phyloP scores from a whole-genome alignment of 2,797 vertebrate genomes.

The Gobionotothen gibberifrons region DNA sequence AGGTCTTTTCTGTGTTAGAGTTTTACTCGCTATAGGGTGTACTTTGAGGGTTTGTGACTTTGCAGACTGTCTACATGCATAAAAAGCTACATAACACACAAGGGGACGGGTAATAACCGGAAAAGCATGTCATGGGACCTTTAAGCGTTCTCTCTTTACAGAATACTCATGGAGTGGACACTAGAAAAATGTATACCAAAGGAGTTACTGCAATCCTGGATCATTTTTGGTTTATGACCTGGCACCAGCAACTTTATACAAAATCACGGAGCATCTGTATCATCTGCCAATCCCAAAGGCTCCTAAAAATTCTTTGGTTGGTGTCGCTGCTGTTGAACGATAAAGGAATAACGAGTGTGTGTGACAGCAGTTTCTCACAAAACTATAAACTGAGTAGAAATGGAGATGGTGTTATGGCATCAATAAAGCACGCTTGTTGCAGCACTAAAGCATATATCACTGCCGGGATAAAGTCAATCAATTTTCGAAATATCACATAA shows the following conservation, averaged over 20 bases:
- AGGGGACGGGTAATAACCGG: no score
- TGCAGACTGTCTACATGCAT: no score
- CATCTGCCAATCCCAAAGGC: constrained; percentile 30
- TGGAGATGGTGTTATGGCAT: constrained; percentile 69
- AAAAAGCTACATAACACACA: no score
- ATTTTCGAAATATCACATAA: constrained; percentile 74
- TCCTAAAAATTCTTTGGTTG: constrained; percentile 44
- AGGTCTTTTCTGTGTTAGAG: no score
- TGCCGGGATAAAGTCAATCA: constrained; percentile 69
- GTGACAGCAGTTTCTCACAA: constrained; percentile 62
- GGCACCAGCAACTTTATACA: constrained; percentile 34
- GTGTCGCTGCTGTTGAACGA: constrained; percentile 40
- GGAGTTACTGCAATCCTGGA: constrained; percentile 5
- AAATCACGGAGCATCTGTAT: constrained; percentile 55
- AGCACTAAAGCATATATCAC: constrained; percentile 78
- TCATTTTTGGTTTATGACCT: constrained; percentile 27
- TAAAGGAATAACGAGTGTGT: constrained; percentile 53
- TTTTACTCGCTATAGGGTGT: no score
- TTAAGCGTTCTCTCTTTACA: not conserved
- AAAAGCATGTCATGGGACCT: no score
- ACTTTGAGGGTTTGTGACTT: no score
- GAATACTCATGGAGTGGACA: constrained; percentile 12
- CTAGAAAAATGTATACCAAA: constrained; percentile 4
- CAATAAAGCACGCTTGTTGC: constrained; percentile 75
- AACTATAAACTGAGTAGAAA: constrained; percentile 77